Base-by-base conservation (phyloP, 2,888 invertebrate genomes). In the Drosophila setosimentum region DNA sequence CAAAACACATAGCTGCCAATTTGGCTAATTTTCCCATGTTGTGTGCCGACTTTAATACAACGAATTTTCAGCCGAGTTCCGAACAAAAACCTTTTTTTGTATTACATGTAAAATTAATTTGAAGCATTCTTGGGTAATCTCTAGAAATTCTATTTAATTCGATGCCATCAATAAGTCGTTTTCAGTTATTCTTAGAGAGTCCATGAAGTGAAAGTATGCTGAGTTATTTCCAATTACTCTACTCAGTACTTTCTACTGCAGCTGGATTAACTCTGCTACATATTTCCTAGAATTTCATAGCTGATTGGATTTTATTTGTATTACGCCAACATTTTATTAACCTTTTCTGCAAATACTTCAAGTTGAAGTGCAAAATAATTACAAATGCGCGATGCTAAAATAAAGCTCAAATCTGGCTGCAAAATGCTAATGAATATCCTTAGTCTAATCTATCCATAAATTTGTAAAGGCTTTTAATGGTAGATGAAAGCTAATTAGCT, bases 311-410 rank as follows among this genome's bases (percentile, higher is more conserved):
- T 35, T 60, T 32, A 65, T 53, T 79, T 67, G 35, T 69, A 60
- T 60, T 49, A 45, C 51, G 24, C 30, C 32, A 35, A 30, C 48
- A 51, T 57, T 72, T 86, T 75, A 83, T 69, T 67, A 40, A 50
- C 57, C 53, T 58, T 66, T 66, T 62, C 70, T 61, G 45, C 53
- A 72, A 75, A 80, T 82, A 75, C 72, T 80, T 85, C 11, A 63
- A 67, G 60, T 51, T 78, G 82, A 85, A 89, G 82, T 82, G 73
- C 69, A 32, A 85, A 87, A 85, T 86, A 86, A 86, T 86, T 87
- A 76, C 80, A 55, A 70, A 71, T 65, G 59, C 66, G 50, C 49
- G 53, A 32, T 29, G 48, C 50, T 53, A 54, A 59, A 37, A 21
- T 24, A 18, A 30, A 8, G 21, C n/a, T 29, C 10, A 8, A 45